These are phyloP conservation scores for Oncorhynchus gorbuscha DNA, from an alignment of 2,113 vertebrate genomes.

Conservation along the genomic window DNA sequence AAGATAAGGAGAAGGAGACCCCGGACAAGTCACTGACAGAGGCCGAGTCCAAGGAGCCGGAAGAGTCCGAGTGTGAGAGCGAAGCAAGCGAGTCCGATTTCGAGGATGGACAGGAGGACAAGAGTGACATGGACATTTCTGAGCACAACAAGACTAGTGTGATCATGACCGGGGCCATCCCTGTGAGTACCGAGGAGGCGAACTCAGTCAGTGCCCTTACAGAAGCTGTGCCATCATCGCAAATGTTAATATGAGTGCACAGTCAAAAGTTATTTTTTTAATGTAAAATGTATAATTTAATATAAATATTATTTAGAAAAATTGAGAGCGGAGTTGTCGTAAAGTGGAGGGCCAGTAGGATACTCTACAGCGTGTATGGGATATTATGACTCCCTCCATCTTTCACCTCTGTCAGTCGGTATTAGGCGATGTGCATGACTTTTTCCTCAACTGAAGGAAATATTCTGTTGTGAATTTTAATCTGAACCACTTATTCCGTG, in stretches of 20 bases:
- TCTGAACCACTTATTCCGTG: slow-evolving; percentile 65
- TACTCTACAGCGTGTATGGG: neutral
- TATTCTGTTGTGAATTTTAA: slow-evolving; percentile 57
- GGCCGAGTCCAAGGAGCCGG: slow-evolving; percentile 74
- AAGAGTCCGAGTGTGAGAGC: slow-evolving; percentile 87
- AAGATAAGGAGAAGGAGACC: slow-evolving; percentile 90
- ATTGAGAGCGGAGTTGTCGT: neutral
- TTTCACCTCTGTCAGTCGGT: slow-evolving; percentile 3
- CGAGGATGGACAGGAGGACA: slow-evolving; percentile 80
- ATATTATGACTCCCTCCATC: slow-evolving; percentile 20
- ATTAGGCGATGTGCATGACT: slow-evolving; percentile 41
- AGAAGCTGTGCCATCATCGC: slow-evolving; percentile 55
- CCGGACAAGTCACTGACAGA: slow-evolving; percentile 71
- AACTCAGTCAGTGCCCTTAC: slow-evolving; percentile 33
- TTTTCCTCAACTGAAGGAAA: slow-evolving; percentile 47
- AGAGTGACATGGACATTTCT: slow-evolving; percentile 81
- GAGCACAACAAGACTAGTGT: slow-evolving; percentile 80
- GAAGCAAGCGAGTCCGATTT: slow-evolving; percentile 90
- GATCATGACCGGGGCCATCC: slow-evolving; percentile 73
- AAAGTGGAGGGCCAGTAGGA: neutral
- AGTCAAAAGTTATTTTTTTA: slow-evolving; percentile 4
- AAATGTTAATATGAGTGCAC: slow-evolving; percentile 61
- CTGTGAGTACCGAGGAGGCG: slow-evolving; percentile 48
- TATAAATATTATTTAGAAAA: slow-evolving; percentile 13
- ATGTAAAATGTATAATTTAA: slow-evolving; percentile 33